Percentiles rank a stretch among this genome's conserved stretches.
These are phyloP conservation scores for Gavialis gangeticus DNA, from an alignment of 2,113 vertebrate species.

Conservation along the genomic window DNA sequence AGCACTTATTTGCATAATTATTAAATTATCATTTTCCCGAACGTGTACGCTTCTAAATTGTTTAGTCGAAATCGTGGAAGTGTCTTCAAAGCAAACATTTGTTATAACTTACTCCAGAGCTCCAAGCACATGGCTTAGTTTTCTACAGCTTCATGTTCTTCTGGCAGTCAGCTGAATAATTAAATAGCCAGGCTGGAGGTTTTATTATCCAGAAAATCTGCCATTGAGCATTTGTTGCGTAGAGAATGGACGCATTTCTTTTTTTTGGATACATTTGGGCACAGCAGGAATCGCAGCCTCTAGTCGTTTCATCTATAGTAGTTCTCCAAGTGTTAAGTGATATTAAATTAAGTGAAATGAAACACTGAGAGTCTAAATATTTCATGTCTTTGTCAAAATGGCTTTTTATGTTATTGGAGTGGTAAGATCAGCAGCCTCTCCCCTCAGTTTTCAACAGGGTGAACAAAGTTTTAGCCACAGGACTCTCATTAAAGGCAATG, in stretches of 20 bases:
- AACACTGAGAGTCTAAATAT: constrained; percentile 59
- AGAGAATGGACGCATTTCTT: constrained; percentile 61
- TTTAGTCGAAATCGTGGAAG: constrained; percentile 20
- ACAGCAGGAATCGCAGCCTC: constrained; percentile 49
- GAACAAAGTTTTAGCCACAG: constrained; percentile 33
- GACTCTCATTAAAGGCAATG: constrained; percentile 33
- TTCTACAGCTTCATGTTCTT: constrained; percentile 57
- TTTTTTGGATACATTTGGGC: constrained; percentile 39
- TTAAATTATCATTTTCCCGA: constrained; percentile 18
- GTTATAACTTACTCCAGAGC: constrained; percentile 49
- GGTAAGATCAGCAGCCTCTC: background rate
- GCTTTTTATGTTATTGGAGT: constrained; percentile 44
- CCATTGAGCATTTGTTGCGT: constrained; percentile 54
- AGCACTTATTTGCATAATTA: constrained; percentile 39
- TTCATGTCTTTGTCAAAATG: constrained; percentile 56
- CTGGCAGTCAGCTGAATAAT: constrained; percentile 74
- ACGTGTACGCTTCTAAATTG: background rate
- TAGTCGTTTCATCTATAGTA: constrained; percentile 51
- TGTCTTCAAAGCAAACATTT: constrained; percentile 65
- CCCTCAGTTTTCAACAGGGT: background rate
- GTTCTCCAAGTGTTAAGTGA: constrained; percentile 67
- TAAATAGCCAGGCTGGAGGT: constrained; percentile 59
- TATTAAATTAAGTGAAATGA: constrained; percentile 72
- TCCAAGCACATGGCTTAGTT: constrained; percentile 17
- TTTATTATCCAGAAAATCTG: constrained; percentile 70